Evolutionary conservation across 2,797 vertebrate genomes (phyloP).

Genomic region (Scyliorhinus canicula): DNA sequence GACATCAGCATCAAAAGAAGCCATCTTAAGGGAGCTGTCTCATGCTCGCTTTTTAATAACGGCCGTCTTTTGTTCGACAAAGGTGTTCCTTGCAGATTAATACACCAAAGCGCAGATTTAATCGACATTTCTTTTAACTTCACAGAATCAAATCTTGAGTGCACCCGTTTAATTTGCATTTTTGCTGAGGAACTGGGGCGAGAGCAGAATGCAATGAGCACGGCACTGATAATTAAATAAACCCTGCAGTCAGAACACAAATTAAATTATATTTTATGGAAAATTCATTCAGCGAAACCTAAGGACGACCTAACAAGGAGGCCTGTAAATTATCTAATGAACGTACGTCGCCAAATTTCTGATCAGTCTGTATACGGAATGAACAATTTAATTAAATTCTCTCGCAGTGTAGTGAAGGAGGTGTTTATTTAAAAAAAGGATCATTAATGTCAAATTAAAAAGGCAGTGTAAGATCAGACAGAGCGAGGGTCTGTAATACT

Average conservation of each 20-base stretch:
- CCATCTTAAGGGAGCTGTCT: not conserved
- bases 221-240: not conserved
- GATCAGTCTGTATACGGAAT: not conserved
- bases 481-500: not conserved
- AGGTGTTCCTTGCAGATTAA: slow-evolving; percentile 16
- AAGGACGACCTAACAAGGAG: not conserved
- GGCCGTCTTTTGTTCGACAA: not conserved
- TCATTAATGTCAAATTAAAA: slow-evolving; percentile 6
- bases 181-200: not conserved
- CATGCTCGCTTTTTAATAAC: not conserved
- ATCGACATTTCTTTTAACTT: not conserved
- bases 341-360: not conserved
- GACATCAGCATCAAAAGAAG: not conserved
- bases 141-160: not conserved
- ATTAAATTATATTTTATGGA: slow-evolving; percentile 8
- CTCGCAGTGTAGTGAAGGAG: not conserved
- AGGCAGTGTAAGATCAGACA: not conserved
- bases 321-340: not conserved
- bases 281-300: not conserved
- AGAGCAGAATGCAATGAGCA: not conserved
- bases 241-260: not conserved
- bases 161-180: not conserved
- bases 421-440: not conserved
- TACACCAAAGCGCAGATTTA: not conserved
- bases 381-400: not conserved